Percentiles rank a stretch among this genome's conserved stretches.
Conservation (phyloP, 1,140 invertebrate species). For the Cydia fagiglandana region DNA sequence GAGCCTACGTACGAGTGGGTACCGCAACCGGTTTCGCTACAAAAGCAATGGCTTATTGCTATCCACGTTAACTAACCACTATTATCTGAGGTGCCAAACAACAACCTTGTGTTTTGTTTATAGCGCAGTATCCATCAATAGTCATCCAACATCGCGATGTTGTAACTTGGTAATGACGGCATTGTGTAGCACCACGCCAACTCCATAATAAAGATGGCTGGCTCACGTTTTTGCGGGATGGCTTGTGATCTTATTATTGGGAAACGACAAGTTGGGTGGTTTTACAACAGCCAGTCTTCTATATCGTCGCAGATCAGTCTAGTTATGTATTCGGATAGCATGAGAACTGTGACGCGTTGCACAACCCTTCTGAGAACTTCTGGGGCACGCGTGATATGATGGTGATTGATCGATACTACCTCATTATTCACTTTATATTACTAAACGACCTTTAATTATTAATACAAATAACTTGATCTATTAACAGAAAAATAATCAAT, state of each 20-base stretch:
- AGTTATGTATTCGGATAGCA: conserved; percentile 63
- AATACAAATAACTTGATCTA: neutral
- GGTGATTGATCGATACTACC: neutral
- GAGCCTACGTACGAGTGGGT: neutral
- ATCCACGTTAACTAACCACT: neutral
- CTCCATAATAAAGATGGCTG: conserved; percentile 50
- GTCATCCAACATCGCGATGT: conserved; percentile 40
- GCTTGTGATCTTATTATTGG: conserved; percentile 60
- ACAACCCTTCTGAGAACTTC: conserved; percentile 42
- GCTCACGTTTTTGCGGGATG: conserved; percentile 68
- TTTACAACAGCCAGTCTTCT: conserved; percentile 49
- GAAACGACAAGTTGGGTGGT: conserved; percentile 53
- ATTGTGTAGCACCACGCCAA: conserved; percentile 53
- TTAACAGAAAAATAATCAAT: too few relatives aligned
- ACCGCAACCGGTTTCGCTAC: neutral
- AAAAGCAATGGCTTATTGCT: neutral
- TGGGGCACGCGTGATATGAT: conserved; percentile 8
- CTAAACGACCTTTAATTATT: neutral
- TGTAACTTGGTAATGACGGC: conserved; percentile 59
- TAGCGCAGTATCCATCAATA: conserved; percentile 32
- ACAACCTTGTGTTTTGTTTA: conserved; percentile 28
- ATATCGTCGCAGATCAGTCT: conserved; percentile 60
- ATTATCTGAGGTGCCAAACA: conserved; percentile 24
- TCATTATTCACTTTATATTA: neutral
- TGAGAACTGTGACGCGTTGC: conserved; percentile 65